Base-by-base conservation (phyloP, 2,888 invertebrate species). In the Epinotia bilunana region DNA sequence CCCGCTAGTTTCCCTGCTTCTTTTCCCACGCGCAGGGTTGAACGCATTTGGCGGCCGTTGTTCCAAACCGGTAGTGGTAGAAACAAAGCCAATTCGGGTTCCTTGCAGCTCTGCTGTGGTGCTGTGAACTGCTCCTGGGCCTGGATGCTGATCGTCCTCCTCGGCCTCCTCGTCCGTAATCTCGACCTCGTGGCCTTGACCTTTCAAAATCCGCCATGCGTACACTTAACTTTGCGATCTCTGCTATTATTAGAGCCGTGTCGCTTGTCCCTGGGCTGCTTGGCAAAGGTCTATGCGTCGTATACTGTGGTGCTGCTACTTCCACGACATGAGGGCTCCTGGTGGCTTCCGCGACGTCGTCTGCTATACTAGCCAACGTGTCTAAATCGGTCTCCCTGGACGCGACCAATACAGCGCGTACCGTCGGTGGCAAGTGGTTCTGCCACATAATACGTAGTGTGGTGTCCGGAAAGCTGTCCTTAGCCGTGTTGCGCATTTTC, bases 11-110 rank as follows among this genome's bases (percentile, higher is more conserved):
- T 76, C 65, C 78, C 76, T 16, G 28, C 61, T 74, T 63, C 63
- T 43, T 68, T 71, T 68, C 64, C 79, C 79, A 78, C 9, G 33
- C 60, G 60, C 80, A 79, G 0, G 79, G 81, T 62, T 74, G 23
- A 0, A 39, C 28, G 43, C 80, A 80, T 13, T 71, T 78, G 0
- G 18, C 13, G 0, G 80, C 78, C 0, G 7, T 23, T 3, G 65
- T 62, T 7, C 57, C 20, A 6, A 57, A 80, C 5, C 77, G 68
- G 39, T 49, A 77, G 43, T 80, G 80, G 16, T 73, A 78, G 6
- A 46, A 73, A 49, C 80, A 80, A 7, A 78, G 28, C 76, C 79
- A 77, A 12, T 77, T 68, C 2, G 76, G 72, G 57, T 57, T 20
- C 20, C 20, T 20, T 20, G 20, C 20, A 20, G 20, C 20, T 20